phyloP scores from a whole-genome alignment of 2,797 vertebrate genomes.

The Urophycis tenuis region DNA sequence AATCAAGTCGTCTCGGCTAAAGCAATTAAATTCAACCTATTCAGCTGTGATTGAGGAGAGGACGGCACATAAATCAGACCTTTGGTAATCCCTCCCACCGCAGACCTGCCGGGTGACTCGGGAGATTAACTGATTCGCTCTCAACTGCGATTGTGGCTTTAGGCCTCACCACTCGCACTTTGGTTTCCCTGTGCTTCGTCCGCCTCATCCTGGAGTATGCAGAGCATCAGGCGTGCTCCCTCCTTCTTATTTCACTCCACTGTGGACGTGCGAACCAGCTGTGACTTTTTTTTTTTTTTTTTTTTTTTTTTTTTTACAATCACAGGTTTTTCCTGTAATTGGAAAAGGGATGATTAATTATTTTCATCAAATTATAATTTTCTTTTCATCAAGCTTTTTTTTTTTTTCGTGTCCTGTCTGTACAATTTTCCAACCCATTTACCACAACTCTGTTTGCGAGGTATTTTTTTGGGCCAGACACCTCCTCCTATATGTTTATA shows the following conservation, averaged over 20 bases:
- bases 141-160: conserved; percentile 9
- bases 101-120: conserved; percentile 11
- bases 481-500: too few species aligned
- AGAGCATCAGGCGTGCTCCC: too few species aligned
- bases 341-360: neutral
- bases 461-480: too few species aligned
- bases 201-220: conserved; percentile 7
- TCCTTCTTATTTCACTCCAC: too few species aligned
- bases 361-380: neutral
- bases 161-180: neutral
- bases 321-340: neutral
- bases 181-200: neutral
- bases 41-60: conserved; percentile 19
- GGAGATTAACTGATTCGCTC: conserved; percentile 15
- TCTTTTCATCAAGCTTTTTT: too few species aligned
- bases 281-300: too few species aligned
- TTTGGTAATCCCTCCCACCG: conserved; percentile 14
- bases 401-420: too few species aligned
- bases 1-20: conserved; percentile 7
- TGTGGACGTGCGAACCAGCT: neutral
- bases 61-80: conserved; percentile 17
- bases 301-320: neutral
- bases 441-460: too few species aligned
- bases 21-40: conserved; percentile 23
- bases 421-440: too few species aligned